Evolutionary conservation across 1,140 invertebrate genomes (phyloP), one percentile per base, ranked within the genome.

Genomic region (Teleopsis dalmanni): DNA sequence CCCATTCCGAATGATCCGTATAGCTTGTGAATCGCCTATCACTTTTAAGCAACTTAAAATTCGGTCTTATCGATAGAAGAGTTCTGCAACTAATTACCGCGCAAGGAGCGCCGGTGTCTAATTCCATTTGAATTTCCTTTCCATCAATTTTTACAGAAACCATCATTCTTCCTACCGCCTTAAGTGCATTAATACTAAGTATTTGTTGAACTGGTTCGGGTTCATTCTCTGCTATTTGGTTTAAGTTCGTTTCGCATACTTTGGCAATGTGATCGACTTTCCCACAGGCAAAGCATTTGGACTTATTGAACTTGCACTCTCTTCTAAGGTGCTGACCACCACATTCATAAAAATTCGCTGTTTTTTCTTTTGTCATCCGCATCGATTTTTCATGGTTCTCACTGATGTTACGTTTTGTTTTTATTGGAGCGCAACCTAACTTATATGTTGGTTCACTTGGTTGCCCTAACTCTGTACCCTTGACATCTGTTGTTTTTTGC

Each of bases 261-360:
- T 44, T 44, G n/a, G 42, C 26, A 29, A 44, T 44, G 26, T 44
- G 42, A 18, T 29, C 42, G 3, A 18, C 18, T 21, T 18, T 44
- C 4, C 26, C 42, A 8, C 42, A 44, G 10, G 19, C 19, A 42
- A 23, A 42, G 25, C 40, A 42, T 27, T 14, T 42, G 22, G 40
- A 22, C 25, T 42, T 27, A 27, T 16, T 25, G 18, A 33, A 44
- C 9, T 44, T 44, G 19, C 26, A 44, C 5, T 31, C 3, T n/a
- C 16, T 33, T 44, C 42, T 18, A 19, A 3, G 11, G 26, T 44
- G 42, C 6, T 44, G n/a, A 19, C 29, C 42, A 26, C 42, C 42
- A 44, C 42, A 31, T 11, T 29, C 42, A 21, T 44, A 33, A 33
- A 14, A 44, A 18, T 19, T 44, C 5, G 26, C 10, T 4, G 5